These are phyloP conservation scores for Cyaniris semiargus DNA, from an alignment of 2,888 invertebrate species.

Conservation along the genomic window DNA sequence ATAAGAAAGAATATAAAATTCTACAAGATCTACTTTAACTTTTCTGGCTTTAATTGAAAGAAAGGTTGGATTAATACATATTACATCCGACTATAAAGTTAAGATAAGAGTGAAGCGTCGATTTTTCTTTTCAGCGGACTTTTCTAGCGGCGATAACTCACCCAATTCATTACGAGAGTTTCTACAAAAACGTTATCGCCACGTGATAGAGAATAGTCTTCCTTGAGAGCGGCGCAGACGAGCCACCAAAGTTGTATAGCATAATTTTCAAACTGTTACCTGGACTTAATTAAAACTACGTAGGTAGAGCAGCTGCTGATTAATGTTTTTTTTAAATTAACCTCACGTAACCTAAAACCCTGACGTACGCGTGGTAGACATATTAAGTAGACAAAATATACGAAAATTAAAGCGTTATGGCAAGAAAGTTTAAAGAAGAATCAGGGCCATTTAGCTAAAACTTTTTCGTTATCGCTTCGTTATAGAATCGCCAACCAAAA, in stretches of 20 bases:
- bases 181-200: constrained; percentile 7
- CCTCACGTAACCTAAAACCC: no score
- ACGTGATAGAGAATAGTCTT: constrained; percentile 8
- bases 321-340: no score
- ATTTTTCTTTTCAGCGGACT: constrained; percentile 7
- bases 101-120: background rate
- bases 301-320: background rate
- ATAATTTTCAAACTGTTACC: background rate
- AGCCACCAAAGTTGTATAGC: background rate
- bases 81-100: background rate
- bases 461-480: no score
- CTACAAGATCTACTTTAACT: background rate
- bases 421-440: background rate
- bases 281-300: background rate
- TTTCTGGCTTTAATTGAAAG: constrained; percentile 1
- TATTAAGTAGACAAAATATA: no score
- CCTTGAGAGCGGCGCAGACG: background rate
- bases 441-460: no score
- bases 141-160: background rate
- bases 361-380: no score
- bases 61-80: background rate
- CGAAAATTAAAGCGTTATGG: no score
- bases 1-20: background rate
- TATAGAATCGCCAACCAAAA: no score
- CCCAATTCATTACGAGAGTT: constrained; percentile 9